A percentile compares a stretch with the other conserved stretches of the same genome.
Evolutionary conservation across 2,888 invertebrate species (phyloP).

Genomic region (Dendrolimus houi): DNA sequence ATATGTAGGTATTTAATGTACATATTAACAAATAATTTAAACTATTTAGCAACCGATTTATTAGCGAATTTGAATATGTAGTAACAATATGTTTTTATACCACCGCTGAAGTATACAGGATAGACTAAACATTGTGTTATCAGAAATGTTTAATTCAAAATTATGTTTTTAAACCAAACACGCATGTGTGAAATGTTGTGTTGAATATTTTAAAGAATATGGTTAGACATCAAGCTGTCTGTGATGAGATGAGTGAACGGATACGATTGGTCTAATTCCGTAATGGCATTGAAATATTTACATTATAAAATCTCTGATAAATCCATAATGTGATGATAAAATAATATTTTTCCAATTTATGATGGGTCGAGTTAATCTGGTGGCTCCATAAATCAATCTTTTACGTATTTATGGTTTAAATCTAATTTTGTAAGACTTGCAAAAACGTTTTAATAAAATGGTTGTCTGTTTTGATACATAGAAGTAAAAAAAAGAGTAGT

Average conservation of each 20-base stretch:
- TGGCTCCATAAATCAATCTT: not conserved
- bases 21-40: too few relatives aligned
- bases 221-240: not conserved
- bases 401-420: not conserved
- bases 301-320: not conserved
- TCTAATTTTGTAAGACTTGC: not conserved
- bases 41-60: too few relatives aligned
- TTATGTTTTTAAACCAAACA: not conserved
- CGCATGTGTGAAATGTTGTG: not conserved
- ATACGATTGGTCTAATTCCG: not conserved
- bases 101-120: not conserved
- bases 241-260: not conserved
- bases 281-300: not conserved
- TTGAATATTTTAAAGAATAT: not conserved
- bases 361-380: not conserved
- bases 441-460: not conserved
- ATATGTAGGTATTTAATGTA: too few relatives aligned
- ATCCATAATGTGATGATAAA: not conserved
- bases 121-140: slow-evolving; percentile 9
- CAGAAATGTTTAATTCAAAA: slow-evolving; percentile 6
- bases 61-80: too few relatives aligned
- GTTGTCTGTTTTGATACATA: not conserved
- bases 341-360: not conserved
- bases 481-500: not conserved
- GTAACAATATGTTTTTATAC: too few relatives aligned